phyloP scores from a whole-genome alignment of 1,140 invertebrate species.

The honey bee (Apis mellifera) region Amel_HAv3.1 CM009931.2:17827501-17828000 shows the following conservation, averaged over 20 bases:
- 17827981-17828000: constrained; percentile 6
- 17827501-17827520: constrained; percentile 17
- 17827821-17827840: background rate
- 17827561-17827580: constrained; percentile 41
- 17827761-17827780: too few species aligned
- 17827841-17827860: background rate
- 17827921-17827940: constrained; percentile 22
- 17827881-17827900: constrained; percentile 35
- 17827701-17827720: too few species aligned
- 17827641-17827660: too few species aligned
- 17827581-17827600: constrained; percentile 8
- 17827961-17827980: constrained; percentile 23
- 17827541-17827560: constrained; percentile 31
- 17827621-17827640: constrained; percentile 11
- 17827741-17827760: too few species aligned
- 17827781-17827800: too few species aligned
- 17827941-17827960: constrained; percentile 29
- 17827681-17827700: too few species aligned
- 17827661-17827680: too few species aligned
- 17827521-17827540: constrained; percentile 30
- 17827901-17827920: constrained; percentile 41
- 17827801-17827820: background rate
- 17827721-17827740: too few species aligned
- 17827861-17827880: constrained; percentile 12
- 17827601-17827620: background rate